A percentile compares a stretch with the other conserved stretches of the same genome.
Evolutionary conservation across 2,113 vertebrate species (phyloP).

Genomic region (Siniperca chuatsi): DNA sequence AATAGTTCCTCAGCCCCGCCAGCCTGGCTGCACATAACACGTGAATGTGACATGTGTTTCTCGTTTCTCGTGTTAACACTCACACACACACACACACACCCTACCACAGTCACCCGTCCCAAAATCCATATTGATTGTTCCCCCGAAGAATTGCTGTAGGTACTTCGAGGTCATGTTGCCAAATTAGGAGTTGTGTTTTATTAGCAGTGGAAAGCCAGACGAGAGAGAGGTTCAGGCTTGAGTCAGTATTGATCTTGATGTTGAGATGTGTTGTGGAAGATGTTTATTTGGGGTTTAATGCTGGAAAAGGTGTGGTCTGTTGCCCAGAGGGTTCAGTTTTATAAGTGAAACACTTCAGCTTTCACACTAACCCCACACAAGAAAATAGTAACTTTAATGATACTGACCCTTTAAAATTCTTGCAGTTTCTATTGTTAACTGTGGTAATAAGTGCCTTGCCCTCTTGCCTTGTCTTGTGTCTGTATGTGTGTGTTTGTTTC

Average conservation of each 20-base stretch:
- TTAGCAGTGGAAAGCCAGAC: neutral
- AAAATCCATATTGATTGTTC: slow-evolving; percentile 72
- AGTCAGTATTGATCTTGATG: neutral
- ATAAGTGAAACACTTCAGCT: neutral
- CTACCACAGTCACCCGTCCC: slow-evolving; percentile 33
- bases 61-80: slow-evolving; percentile 39
- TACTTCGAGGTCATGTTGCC: slow-evolving; percentile 30
- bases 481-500: neutral
- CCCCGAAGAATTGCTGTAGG: slow-evolving; percentile 22
- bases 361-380: neutral
- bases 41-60: slow-evolving; percentile 73
- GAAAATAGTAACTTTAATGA: neutral
- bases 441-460: neutral
- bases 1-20: slow-evolving; percentile 69
- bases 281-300: neutral
- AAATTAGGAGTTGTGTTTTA: slow-evolving; percentile 13
- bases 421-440: neutral
- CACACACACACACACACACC: slow-evolving; percentile 12
- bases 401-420: neutral
- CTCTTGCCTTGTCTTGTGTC: neutral
- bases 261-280: neutral
- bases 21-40: slow-evolving; percentile 66
- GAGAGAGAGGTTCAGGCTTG: neutral
- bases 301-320: neutral
- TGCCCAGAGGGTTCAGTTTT: neutral